Evolutionary conservation across 2,888 invertebrate genomes (phyloP), one percentile per base, ranked within the genome.

Genomic region (Drosophila meridiana): DNA sequence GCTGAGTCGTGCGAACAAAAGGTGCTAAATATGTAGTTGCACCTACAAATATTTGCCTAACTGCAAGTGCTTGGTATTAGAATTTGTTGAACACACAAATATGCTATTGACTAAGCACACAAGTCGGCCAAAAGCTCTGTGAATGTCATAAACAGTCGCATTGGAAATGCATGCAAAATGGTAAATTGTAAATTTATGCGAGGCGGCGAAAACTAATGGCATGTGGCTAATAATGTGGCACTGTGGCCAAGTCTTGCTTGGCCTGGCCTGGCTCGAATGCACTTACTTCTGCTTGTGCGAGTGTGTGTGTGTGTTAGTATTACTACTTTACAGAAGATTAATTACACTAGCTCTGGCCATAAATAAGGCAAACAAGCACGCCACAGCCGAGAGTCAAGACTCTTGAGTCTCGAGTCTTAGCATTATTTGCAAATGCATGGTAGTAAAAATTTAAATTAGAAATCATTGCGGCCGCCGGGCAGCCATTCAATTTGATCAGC

Each of bases 361-460:
- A 85, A 85, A 85, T 85, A 87, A 76, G 73, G 77, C 84, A 76
- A 79, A 81, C 80, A 77, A 59, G 52, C 77, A 56, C 62, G 55
- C 48, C 68, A 77, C 32, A 57, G 42, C 7, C 7, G 7, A 52
- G 42, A 70, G 64, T 60, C 57, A 43, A 38, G 53, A 38, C 4
- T 38, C 55, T 2, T 1, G 56, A 42, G 28, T 28, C 55, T 28
- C 13, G 40, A 40, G 28, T 26, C 53, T 26, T 60, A 55, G 82
- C 80, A 76, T 82, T 89, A 79, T 83, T 85, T 77, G 87, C 89
- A 79, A 84, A 82, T 87, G 72, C 67, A 76, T 85, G 86, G 74
- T 80, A 78, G 83, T 87, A 82, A 87, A 82, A 89, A 85, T 85
- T 85, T 70, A 83, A 85, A 85, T 89, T 84, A 87, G 89, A 85